These are phyloP conservation scores for Cyanoramphus novaezelandiae DNA, from an alignment of 2,113 vertebrate genomes.

Conservation along the genomic window DNA sequence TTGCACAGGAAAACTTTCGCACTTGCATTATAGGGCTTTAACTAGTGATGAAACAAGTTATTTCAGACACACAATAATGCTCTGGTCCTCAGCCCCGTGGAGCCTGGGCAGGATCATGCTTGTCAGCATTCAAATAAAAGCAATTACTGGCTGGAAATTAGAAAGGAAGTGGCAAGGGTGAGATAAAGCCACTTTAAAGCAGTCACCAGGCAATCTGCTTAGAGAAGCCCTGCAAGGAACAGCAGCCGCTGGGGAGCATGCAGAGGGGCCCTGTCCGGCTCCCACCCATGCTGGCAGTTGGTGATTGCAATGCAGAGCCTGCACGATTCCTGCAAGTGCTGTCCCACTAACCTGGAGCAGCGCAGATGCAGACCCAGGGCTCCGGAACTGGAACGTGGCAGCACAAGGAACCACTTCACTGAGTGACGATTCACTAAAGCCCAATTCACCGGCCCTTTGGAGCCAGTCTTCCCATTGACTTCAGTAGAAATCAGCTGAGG, in stretches of 20 bases:
- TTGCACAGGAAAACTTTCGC: slow-evolving; percentile 28
- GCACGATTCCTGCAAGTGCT: not conserved
- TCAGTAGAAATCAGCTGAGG: not conserved
- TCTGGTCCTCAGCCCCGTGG: not conserved
- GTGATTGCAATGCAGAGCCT: rapidly evolving
- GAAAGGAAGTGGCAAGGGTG: not conserved
- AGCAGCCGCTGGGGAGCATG: not conserved
- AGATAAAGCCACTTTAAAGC: not conserved
- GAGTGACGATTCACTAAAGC: rapidly evolving
- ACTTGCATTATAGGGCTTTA: slow-evolving; percentile 32
- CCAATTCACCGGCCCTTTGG: not conserved
- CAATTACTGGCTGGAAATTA: slow-evolving; percentile 13
- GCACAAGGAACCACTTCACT: rapidly evolving
- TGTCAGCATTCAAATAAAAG: slow-evolving; percentile 55
- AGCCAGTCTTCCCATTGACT: not conserved
- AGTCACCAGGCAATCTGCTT: not conserved
- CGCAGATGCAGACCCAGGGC: not conserved
- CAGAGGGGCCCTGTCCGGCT: rapidly evolving
- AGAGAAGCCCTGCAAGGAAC: not conserved
- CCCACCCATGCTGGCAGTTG: rapidly evolving
- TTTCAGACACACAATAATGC: slow-evolving; percentile 48
- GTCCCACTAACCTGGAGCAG: not conserved
- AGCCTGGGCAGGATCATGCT: slow-evolving; percentile 25
- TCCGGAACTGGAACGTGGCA: rapidly evolving
- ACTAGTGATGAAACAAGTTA: slow-evolving; percentile 6